phyloP scores from a whole-genome alignment of 2,113 vertebrate species.

The Phaethon lepturus region DNA sequence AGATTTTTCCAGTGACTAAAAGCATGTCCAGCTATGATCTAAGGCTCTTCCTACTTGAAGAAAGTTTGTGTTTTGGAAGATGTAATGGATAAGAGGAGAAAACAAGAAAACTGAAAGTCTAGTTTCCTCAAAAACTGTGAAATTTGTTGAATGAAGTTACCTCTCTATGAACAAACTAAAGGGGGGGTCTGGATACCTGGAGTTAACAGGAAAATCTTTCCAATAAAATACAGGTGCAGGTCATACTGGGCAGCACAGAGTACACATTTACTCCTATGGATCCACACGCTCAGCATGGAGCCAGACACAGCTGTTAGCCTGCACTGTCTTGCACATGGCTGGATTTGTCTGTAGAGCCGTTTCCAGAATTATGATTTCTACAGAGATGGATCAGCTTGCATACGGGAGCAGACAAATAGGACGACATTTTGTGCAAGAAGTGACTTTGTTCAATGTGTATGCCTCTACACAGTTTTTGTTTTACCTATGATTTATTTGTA shows the following conservation, averaged over 20 bases:
- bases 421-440: background rate
- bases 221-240: background rate
- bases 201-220: background rate
- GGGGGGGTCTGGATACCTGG: too few relatives aligned
- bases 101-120: background rate
- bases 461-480: background rate
- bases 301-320: accelerated
- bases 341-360: background rate
- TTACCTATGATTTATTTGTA: background rate
- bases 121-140: background rate
- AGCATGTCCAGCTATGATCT: background rate
- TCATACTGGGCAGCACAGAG: background rate
- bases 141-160: background rate
- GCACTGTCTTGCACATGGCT: background rate
- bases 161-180: background rate
- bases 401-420: accelerated
- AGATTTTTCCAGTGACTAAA: background rate
- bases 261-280: background rate
- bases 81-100: background rate
- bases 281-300: background rate
- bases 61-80: background rate
- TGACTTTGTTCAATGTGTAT: background rate
- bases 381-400: background rate
- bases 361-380: background rate
- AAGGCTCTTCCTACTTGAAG: background rate